Evolutionary conservation across 2,113 vertebrate species (phyloP).

Genomic region (Dolichallabes microphthalmus): DNA sequence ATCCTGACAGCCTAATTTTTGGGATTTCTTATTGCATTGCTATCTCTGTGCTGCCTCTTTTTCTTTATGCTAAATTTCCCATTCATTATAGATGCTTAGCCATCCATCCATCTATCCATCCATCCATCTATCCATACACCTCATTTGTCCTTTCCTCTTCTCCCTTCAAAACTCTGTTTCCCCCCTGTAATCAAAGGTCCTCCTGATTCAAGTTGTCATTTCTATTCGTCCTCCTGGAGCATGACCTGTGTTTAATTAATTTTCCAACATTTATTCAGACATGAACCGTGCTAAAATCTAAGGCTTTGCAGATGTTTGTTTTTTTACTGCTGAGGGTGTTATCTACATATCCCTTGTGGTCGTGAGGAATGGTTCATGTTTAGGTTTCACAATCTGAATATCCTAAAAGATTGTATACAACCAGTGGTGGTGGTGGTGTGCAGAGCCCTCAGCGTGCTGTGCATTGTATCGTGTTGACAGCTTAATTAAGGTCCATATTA

Average conservation of each 20-base stretch:
- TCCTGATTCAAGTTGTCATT: constrained; percentile 7
- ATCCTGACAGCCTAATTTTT: constrained; percentile 19
- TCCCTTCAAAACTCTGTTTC: neutral
- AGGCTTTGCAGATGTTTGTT: constrained; percentile 12
- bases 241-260: constrained; percentile 51
- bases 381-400: neutral
- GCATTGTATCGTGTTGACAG: constrained; percentile 4
- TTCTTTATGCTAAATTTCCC: neutral
- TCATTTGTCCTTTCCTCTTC: neutral
- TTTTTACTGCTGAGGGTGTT: neutral
- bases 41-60: neutral
- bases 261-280: neutral
- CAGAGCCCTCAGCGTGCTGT: neutral
- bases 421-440: neutral
- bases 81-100: neutral
- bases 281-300: neutral
- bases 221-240: constrained; percentile 31
- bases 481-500: constrained; percentile 58
- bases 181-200: neutral
- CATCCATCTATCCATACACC: neutral
- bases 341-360: neutral
- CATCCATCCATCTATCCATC: neutral
- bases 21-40: neutral
- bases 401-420: neutral
- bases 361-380: neutral